phyloP scores from a whole-genome alignment of 2,797 vertebrate species.

The Scyliorhinus canicula region DNA sequence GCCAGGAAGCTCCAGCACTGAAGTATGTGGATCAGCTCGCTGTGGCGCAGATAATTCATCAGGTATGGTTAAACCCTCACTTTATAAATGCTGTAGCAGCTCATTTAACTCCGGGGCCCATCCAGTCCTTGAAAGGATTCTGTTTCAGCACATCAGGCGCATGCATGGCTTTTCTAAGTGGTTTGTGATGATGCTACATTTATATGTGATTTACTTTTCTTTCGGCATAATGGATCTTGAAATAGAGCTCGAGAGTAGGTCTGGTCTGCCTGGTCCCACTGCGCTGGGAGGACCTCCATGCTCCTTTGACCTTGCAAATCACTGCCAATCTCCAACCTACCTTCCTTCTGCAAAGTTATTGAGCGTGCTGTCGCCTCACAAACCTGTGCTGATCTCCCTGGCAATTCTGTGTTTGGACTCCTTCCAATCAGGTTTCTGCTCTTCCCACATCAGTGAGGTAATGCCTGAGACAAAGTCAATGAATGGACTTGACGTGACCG shows the following conservation, averaged over 20 bases:
- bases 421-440: neutral
- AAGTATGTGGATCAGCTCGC: conserved; percentile 84
- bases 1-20: conserved; percentile 54
- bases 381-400: neutral
- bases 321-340: neutral
- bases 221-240: neutral
- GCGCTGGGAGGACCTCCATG: neutral
- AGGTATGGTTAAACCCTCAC: conserved; percentile 62
- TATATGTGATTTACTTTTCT: neutral
- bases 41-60: conserved; percentile 91
- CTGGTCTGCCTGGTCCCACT: neutral
- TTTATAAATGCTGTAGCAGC: conserved; percentile 37
- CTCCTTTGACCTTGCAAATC: neutral
- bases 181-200: neutral
- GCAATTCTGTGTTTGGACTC: neutral
- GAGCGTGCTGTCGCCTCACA: neutral
- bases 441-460: neutral
- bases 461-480: neutral
- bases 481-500: no score
- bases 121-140: neutral
- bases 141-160: neutral
- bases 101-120: conserved; percentile 26
- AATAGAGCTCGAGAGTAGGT: neutral
- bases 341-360: neutral
- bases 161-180: neutral